These are phyloP conservation scores for Amniataba percoides DNA, from an alignment of 2,797 vertebrate species.

Conservation along the genomic window DNA sequence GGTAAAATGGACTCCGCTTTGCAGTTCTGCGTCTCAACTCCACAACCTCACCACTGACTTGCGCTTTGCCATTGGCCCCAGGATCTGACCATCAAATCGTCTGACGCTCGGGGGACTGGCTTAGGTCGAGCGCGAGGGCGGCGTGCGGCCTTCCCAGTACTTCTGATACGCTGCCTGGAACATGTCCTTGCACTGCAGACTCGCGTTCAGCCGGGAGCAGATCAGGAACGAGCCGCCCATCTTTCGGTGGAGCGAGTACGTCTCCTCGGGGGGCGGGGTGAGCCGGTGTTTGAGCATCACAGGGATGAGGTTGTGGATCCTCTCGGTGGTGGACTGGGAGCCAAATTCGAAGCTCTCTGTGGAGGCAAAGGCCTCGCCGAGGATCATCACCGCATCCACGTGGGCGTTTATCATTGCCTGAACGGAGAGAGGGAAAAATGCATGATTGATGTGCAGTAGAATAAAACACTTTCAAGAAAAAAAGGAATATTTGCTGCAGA, in stretches of 20 bases:
- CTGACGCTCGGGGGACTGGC: neutral
- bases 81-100: constrained; percentile 44
- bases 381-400: constrained; percentile 96
- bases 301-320: constrained; percentile 96
- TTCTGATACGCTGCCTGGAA: constrained; percentile 89
- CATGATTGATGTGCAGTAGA: too few relatives aligned
- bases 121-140: constrained; percentile 38
- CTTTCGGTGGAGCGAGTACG: constrained; percentile 97
- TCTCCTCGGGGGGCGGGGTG: constrained; percentile 95
- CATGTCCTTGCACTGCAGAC: constrained; percentile 92
- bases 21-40: constrained; percentile 6
- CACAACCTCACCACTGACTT: neutral
- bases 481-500: neutral
- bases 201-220: constrained; percentile 93
- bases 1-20: constrained; percentile 19
- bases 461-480: too few relatives aligned
- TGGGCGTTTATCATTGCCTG: constrained; percentile 96
- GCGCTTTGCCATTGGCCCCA: constrained; percentile 54
- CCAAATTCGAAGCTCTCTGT: constrained; percentile 90
- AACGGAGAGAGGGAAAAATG: neutral
- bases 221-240: constrained; percentile 99
- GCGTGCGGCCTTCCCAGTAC: constrained; percentile 88
- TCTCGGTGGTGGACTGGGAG: constrained; percentile 93
- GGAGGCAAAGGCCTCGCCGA: constrained; percentile 95
- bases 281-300: constrained; percentile 97